Base-by-base conservation (phyloP, 2,113 vertebrate species). In the Hydrolagus affinis region DNA sequence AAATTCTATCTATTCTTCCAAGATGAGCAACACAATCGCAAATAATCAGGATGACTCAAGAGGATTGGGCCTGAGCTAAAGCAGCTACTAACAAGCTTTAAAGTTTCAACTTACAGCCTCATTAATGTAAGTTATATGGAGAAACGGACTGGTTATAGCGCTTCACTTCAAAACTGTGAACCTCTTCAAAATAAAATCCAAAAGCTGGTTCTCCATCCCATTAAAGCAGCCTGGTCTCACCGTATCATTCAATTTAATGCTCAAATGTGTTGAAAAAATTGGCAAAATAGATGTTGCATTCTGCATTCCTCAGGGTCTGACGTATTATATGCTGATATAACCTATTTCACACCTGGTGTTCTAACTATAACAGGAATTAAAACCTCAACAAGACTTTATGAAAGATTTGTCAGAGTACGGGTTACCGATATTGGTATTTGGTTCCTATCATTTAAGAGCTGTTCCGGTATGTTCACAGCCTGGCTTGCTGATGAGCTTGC, bases 321-420 rank as follows among this genome's bases (percentile, higher is more conserved):
- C 28, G 12, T 80, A 12, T 73, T 73, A n/a, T 62, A 7, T n/a
- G 28, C 44, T 6, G 62, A 28, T 9, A 64, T 9, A 64, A 62
- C 28, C n/a, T 3, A 12, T 17, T 60, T 80, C n/a, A 80, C 28
- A 59, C 76, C 12, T 44, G 25, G 62, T 62, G 7, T 64, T 62
- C 59, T 80, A 80, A 80, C 59, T 59, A 59, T 77, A 77, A 57
- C 57, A 60, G 56, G 32, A 77, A 77, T 23, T 60, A 60, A 77
- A 57, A 77, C 17, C 56, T 60, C 56, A 60, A 77, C 73, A 57
- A 25, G 21, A 44, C n/a, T 77, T 57, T 25, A 59, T n/a, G 9
- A 77, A 44, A 57, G 56, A 57, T 60, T n/a, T 57, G 6, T 23
- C 14, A 15, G 28, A n/a, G 23, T 59, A 56, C 44, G 23, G 3